Evolutionary conservation across 2,113 vertebrate species (phyloP), one percentile per base, ranked within the genome.

Genomic region (Phasianus colchicus): DNA sequence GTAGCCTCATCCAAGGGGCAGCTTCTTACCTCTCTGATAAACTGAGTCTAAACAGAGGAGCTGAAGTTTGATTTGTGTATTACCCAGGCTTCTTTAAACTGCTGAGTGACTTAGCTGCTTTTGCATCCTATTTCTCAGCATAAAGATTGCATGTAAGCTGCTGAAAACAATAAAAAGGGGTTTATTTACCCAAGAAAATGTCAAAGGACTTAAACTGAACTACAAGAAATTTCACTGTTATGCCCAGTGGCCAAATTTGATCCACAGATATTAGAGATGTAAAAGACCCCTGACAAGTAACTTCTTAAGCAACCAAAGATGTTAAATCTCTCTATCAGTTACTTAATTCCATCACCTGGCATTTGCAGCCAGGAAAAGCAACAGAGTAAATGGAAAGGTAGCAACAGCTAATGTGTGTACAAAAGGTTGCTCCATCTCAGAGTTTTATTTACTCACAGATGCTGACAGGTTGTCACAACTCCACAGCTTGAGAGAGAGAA

Each of bases 401-500:
- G 72, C 73, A 86, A 63, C 16, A 89, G 91, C 72, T 95, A 61
- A 81, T 81, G 54, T 91, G 48, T 43, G 76, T 19, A 69, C 57
- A 66, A 95, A 83, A 90, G 43, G 52, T 72, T 71, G n/a, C 52
- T 72, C 0, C 1, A 52, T 81, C 83, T 90, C n/a, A 43, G 21
- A 63, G 34, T 80, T 90, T 91, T 97, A 82, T 93, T 97, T 93
- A 90, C 88, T 78, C 83, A 48, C 43, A 90, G 52, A 22, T 90
- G 86, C 54, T 50, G 83, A 64, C 65, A 82, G 83, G 73, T 90
- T 86, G n/a, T 91, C 84, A 76, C 57, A 76, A 45, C 36, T 58
- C 63, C 1, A 0, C 48, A 50, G 69, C 54, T 65, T 69, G 63
- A 89, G 61, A n/a, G 38, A 90, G 72, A 81, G 45, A 77, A 69